These are phyloP conservation scores for Loripinus fragilis DNA, from an alignment of 2,888 invertebrate species.

Conservation along the genomic window DNA sequence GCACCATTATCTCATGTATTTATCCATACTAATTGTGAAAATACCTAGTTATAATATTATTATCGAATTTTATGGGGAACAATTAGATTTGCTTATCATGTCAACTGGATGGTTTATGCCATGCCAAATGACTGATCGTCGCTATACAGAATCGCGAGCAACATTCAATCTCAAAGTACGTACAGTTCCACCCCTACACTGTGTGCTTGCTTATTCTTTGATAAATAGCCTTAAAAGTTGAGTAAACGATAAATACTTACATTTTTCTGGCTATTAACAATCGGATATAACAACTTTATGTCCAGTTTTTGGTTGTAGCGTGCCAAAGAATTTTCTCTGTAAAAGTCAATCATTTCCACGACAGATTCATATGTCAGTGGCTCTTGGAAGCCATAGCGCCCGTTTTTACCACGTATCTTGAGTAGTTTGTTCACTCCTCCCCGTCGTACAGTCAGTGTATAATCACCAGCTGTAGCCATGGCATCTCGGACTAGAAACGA, in stretches of 20 bases:
- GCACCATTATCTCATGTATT: too few species aligned
- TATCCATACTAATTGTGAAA: too few species aligned
- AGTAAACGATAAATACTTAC: too few species aligned
- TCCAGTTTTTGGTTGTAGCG: slow-evolving; percentile 97
- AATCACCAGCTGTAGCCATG: slow-evolving; percentile 94
- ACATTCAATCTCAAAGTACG: neutral
- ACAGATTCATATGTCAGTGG: slow-evolving; percentile 85
- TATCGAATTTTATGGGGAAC: too few species aligned
- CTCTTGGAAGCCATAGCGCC: slow-evolving; percentile 93
- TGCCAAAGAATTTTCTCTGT: slow-evolving; percentile 92
- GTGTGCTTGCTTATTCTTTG: too few species aligned
- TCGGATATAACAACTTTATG: slow-evolving; percentile 88
- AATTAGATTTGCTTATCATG: too few species aligned
- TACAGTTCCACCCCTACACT: neutral
- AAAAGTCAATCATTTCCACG: slow-evolving; percentile 92
- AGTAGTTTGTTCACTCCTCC: slow-evolving; percentile 97
- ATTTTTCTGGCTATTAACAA: slow-evolving; percentile 90
- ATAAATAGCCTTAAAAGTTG: too few species aligned
- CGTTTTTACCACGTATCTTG: slow-evolving; percentile 95
- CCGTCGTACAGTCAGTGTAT: slow-evolving; percentile 94
- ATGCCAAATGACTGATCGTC: too few species aligned
- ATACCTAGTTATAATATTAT: too few species aligned
- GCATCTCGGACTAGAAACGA: slow-evolving; percentile 98
- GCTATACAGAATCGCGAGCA: too few species aligned
- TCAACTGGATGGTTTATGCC: too few species aligned